Conservation (phyloP, 1,140 invertebrate species). For the Drosophila mayri region DNA sequence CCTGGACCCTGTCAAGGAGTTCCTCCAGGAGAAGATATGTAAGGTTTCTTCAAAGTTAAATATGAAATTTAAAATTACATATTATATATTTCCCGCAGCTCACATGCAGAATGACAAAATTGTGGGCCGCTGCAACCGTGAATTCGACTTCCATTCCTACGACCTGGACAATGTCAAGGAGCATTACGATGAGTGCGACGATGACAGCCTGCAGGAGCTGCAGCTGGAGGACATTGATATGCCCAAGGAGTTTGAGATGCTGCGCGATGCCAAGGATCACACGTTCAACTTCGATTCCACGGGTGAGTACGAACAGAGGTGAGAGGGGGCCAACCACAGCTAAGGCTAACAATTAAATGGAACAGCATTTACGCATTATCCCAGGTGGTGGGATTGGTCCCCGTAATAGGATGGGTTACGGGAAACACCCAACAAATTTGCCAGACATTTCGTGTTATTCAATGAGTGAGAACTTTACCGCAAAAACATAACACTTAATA, state of each 20-base stretch:
- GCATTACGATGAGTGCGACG: constrained; percentile 56
- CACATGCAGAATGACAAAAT: constrained; percentile 77
- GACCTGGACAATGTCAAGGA: constrained; percentile 58
- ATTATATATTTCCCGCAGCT: constrained; percentile 15
- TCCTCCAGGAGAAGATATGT: constrained; percentile 79
- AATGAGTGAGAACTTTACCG: constrained; percentile 72
- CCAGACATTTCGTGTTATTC: constrained; percentile 71
- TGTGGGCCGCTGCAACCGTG: constrained; percentile 71
- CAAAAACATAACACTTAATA: constrained; percentile 82
- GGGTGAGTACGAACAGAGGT: constrained; percentile 49
- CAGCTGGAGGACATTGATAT: constrained; percentile 70
- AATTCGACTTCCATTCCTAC: constrained; percentile 73
- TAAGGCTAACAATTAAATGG: constrained; percentile 32
- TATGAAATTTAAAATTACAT: not conserved
- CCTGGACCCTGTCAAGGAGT: constrained; percentile 75
- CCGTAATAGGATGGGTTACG: not conserved
- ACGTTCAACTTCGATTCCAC: constrained; percentile 62
- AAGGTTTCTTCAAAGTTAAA: not conserved
- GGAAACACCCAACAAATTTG: constrained; percentile 55
- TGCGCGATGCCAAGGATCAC: constrained; percentile 66
- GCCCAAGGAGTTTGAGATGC: constrained; percentile 72
- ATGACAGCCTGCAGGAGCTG: constrained; percentile 56
- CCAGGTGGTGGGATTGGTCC: not conserved
- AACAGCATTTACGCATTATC: constrained; percentile 71
- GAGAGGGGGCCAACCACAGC: constrained; percentile 10